These are phyloP conservation scores for Orchesellides sinensis DNA, from an alignment of 2,888 invertebrate species.

Conservation along the genomic window DNA sequence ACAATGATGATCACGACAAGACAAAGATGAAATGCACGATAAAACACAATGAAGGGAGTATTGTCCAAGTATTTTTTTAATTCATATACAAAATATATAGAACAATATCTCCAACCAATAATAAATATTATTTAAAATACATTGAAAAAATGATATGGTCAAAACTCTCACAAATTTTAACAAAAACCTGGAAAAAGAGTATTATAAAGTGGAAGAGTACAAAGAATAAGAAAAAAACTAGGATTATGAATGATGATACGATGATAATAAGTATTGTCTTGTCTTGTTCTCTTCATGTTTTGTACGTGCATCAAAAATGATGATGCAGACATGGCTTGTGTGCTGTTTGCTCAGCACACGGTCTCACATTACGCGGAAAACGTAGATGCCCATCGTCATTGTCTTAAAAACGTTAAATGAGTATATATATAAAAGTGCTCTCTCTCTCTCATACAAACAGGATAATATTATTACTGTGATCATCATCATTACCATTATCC, in stretches of 20 bases:
- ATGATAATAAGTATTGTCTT: not conserved
- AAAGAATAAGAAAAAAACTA: too few species aligned
- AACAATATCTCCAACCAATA: too few species aligned
- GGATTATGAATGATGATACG: not conserved
- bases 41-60: constrained; percentile 37
- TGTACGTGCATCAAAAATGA: constrained; percentile 10
- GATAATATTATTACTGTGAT: constrained; percentile 40
- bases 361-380: constrained; percentile 51
- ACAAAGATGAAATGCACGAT: constrained; percentile 43
- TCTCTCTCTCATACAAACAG: constrained; percentile 15
- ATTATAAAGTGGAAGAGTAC: too few species aligned
- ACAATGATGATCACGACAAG: constrained; percentile 54
- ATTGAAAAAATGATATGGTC: too few species aligned
- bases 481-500: constrained; percentile 18
- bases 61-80: too few species aligned
- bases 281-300: constrained; percentile 15
- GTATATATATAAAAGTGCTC: too few species aligned
- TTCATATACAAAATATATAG: too few species aligned
- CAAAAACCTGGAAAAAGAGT: too few species aligned
- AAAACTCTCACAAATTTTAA: too few species aligned
- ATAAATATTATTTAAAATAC: too few species aligned
- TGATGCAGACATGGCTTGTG: constrained; percentile 25
- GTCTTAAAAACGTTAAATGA: too few species aligned
- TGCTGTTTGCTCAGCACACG: constrained; percentile 25
- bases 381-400: too few species aligned